These are phyloP conservation scores for Druon quercuslanigerum DNA, from an alignment of 1,140 invertebrate genomes.

Conservation along the genomic window DNA sequence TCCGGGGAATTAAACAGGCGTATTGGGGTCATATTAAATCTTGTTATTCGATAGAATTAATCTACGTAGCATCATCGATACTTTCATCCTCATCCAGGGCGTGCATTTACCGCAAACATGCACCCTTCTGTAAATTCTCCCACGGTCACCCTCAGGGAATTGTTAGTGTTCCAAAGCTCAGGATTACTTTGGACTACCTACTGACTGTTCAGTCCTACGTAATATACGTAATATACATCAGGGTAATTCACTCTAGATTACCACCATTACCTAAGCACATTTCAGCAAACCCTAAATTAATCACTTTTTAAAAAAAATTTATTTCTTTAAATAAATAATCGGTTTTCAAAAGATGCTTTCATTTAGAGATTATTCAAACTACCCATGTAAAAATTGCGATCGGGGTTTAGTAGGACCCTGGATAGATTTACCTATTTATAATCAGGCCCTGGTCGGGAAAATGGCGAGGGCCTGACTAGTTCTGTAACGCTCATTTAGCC, in stretches of 20 bases:
- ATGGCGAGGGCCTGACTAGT: too few species aligned
- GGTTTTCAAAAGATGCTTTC: too few species aligned
- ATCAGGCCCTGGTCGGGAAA: too few species aligned
- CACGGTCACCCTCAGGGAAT: slow-evolving; percentile 62
- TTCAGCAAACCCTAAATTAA: not conserved
- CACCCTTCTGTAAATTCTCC: slow-evolving; percentile 60
- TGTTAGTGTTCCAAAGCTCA: slow-evolving; percentile 60
- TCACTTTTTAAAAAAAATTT: too few species aligned
- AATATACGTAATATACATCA: slow-evolving; percentile 48
- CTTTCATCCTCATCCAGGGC: slow-evolving; percentile 41
- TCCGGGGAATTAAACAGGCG: not conserved
- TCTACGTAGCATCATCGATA: slow-evolving; percentile 53
- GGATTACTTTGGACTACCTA: slow-evolving; percentile 63
- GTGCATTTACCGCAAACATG: slow-evolving; percentile 50
- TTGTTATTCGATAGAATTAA: slow-evolving; percentile 45
- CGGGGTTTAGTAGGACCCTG: too few species aligned
- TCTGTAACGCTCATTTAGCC: too few species aligned
- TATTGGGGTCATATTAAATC: slow-evolving; percentile 8
- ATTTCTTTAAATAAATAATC: too few species aligned
- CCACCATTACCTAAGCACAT: slow-evolving; percentile 60
- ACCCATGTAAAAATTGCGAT: too few species aligned
- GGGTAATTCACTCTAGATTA: slow-evolving; percentile 61
- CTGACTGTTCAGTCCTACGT: too few species aligned
- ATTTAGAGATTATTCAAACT: too few species aligned
- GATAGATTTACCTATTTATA: too few species aligned